phyloP scores from a whole-genome alignment of 2,797 vertebrate genomes.

The Peromyscus eremicus region DNA sequence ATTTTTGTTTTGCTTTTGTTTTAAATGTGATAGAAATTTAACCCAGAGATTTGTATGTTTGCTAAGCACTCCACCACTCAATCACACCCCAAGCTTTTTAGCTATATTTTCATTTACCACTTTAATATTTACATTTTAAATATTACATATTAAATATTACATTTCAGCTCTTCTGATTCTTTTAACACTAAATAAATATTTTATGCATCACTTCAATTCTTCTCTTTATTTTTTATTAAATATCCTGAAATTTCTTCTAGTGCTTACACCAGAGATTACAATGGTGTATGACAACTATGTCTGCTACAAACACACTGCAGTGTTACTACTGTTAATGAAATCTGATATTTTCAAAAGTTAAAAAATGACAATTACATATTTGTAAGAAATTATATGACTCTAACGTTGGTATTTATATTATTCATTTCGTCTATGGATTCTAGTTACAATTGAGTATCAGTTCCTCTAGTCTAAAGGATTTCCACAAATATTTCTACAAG shows the following conservation, averaged over 20 bases:
- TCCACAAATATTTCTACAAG: background rate
- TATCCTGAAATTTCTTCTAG: background rate
- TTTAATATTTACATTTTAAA: slow-evolving; percentile 1
- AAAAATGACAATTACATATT: slow-evolving; percentile 1
- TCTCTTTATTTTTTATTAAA: background rate
- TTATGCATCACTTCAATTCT: background rate
- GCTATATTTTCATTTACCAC: background rate
- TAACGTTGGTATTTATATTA: background rate
- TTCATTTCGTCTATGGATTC: background rate
- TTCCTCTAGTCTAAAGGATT: background rate
- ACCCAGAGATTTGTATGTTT: background rate
- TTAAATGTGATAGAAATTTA: background rate
- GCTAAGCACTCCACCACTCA: background rate
- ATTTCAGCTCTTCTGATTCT: background rate
- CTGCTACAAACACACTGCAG: background rate
- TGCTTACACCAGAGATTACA: background rate
- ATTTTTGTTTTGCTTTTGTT: background rate
- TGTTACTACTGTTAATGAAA: background rate
- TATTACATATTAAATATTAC: too few species aligned
- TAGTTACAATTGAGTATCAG: background rate
- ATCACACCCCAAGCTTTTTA: background rate
- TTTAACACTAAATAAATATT: background rate
- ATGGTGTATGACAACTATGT: background rate
- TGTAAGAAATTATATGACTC: background rate
- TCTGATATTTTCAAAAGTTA: background rate